A percentile compares a stretch with the other conserved stretches of the same genome.
These are phyloP conservation scores for Tipula lateralis DNA, from an alignment of 2,888 invertebrate species.

Conservation along the genomic window DNA sequence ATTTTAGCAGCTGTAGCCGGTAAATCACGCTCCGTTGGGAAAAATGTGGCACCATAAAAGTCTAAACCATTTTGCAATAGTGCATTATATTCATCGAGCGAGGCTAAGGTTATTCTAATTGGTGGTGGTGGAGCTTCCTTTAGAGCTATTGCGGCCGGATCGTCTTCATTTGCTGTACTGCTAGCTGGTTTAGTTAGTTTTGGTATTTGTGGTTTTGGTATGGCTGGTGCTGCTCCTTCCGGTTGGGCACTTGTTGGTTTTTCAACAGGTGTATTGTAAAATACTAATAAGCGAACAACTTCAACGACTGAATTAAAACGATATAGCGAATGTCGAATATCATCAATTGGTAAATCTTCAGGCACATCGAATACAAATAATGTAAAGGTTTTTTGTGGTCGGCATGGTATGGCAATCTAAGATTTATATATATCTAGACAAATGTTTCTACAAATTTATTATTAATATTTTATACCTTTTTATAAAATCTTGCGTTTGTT, in stretches of 20 bases:
- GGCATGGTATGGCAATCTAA: slow-evolving; percentile 75
- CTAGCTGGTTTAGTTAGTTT: slow-evolving; percentile 47
- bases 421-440: slow-evolving; percentile 32
- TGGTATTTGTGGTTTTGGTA: slow-evolving; percentile 49
- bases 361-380: slow-evolving; percentile 78
- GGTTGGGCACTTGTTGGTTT: slow-evolving; percentile 26
- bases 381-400: slow-evolving; percentile 83
- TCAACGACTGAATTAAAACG: slow-evolving; percentile 76
- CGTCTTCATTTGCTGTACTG: slow-evolving; percentile 42
- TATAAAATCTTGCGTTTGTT: slow-evolving; percentile 78
- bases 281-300: slow-evolving; percentile 60
- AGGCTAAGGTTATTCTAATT: slow-evolving; percentile 68
- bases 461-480: slow-evolving; percentile 59
- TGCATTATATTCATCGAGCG: slow-evolving; percentile 69
- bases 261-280: slow-evolving; percentile 35
- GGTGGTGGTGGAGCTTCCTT: slow-evolving; percentile 58
- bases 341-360: slow-evolving; percentile 78
- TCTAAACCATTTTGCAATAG: slow-evolving; percentile 78
- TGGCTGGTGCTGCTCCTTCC: slow-evolving; percentile 46
- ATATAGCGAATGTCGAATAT: slow-evolving; percentile 74
- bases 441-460: neutral
- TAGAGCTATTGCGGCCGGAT: slow-evolving; percentile 42
- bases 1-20: slow-evolving; percentile 60
- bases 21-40: slow-evolving; percentile 73
- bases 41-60: slow-evolving; percentile 83